phyloP scores from a whole-genome alignment of 2,888 invertebrate species.

The Calameuta pallipes region DNA sequence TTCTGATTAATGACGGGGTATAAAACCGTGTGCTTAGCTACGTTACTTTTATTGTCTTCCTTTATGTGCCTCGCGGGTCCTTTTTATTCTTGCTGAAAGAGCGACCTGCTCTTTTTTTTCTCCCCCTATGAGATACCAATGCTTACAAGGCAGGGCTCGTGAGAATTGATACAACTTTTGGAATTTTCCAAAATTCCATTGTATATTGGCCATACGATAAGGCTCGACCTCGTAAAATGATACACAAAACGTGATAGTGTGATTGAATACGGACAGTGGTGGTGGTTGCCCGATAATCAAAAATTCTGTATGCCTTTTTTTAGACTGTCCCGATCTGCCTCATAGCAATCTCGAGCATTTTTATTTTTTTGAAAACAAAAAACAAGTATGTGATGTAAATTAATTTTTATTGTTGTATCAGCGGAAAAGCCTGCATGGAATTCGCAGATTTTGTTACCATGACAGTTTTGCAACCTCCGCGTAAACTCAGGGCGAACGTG shows the following conservation, averaged over 20 bases:
- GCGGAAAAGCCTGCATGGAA: not conserved
- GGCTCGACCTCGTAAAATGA: not conserved
- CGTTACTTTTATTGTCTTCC: not conserved
- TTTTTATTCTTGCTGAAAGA: not conserved
- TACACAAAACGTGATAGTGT: not conserved
- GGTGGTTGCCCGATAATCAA: no score
- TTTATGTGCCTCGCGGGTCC: not conserved
- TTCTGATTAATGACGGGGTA: not conserved
- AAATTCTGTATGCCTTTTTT: not conserved
- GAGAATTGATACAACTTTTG: not conserved
- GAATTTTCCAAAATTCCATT: not conserved
- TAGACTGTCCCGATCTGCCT: not conserved
- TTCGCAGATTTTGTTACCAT: not conserved
- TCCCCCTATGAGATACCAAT: not conserved
- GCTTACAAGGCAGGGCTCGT: not conserved
- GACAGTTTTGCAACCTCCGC: constrained; percentile 11
- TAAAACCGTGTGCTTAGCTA: not conserved
- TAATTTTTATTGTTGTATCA: not conserved
- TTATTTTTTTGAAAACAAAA: not conserved
- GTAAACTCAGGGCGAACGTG: not conserved
- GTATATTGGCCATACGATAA: not conserved
- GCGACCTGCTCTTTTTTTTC: not conserved
- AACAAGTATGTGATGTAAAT: not conserved
- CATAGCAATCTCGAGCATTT: not conserved
- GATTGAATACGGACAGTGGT: not conserved